Base-by-base conservation (phyloP, 2,888 invertebrate species). In the Artemia sinica region DNA sequence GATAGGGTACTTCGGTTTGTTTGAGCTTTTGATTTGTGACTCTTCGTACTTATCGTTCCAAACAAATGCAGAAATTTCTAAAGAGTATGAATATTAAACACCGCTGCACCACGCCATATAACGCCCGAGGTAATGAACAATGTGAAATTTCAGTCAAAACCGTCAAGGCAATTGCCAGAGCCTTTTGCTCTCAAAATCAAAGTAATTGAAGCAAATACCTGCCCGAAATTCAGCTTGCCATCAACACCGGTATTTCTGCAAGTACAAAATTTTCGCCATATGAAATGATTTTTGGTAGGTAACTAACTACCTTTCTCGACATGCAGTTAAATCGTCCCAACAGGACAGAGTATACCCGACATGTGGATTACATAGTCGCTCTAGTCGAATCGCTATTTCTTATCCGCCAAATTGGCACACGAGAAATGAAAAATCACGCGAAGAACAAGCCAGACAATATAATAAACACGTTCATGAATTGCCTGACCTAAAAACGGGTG, bases 71-170 rank as follows among this genome's bases (percentile, higher is more conserved):
- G n/a, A 14, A n/a, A 58, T 58, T 18, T 18, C 18, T 18, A 58
- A 13, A n/a, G 13, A n/a, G 58, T n/a, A 58, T n/a, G 14, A n/a
- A 13, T n/a, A 58, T 52, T 13, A 52, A 52, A 58, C 58, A 58
- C 8, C 13, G 58, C 13, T 14, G 58, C 7, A 58, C 58, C n/a
- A 58, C 58, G 14, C 58, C 58, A 7, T 58, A 58, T 8, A 58
- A 58, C 58, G 58, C 58, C n/a, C 13, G 58, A 7, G 8, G 58
- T n/a, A 58, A 58, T 14, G 8, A 14, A 14, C n/a, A 13, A n/a
- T 58, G 58, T 58, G 58, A 58, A 58, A 58, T n/a, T 58, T 58
- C 58, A 58, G 58, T 58, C 13, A 58, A 58, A 14, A 13, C 8
- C 7, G 13, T 13, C 13, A 58, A 58, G 14, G 14, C 8, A 58